Percentiles rank a stretch among this genome's conserved stretches.
phyloP scores from a whole-genome alignment of 2,888 invertebrate genomes.

The Mythimna pallens region DNA sequence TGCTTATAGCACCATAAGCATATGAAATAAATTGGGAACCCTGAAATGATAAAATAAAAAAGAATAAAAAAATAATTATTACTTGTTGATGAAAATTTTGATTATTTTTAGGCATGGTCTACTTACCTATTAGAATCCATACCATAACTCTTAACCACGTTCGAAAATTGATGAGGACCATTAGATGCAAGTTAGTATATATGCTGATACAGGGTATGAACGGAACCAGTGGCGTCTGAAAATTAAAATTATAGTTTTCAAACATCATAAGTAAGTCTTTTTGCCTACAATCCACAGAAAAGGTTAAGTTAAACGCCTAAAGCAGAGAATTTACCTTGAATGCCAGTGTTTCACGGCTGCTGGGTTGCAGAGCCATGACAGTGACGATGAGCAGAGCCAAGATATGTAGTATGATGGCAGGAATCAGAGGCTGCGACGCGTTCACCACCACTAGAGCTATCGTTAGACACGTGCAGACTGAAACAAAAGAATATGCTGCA shows the following conservation, averaged over 20 bases:
- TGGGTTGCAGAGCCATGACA: constrained; percentile 81
- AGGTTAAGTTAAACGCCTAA: background rate
- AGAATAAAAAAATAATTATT: background rate
- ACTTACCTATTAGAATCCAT: constrained; percentile 95
- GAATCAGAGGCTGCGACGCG: constrained; percentile 66
- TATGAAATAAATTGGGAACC: constrained; percentile 83
- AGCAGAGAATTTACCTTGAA: constrained; percentile 75
- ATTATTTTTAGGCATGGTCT: background rate
- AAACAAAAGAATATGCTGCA: constrained; percentile 51
- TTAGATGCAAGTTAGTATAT: constrained; percentile 95
- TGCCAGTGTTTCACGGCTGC: constrained; percentile 71
- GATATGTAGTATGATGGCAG: constrained; percentile 71
- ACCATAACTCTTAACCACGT: constrained; percentile 96
- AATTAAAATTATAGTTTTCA: constrained; percentile 43
- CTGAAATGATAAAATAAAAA: constrained; percentile 73
- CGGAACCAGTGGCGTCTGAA: constrained; percentile 96
- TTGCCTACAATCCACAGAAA: background rate
- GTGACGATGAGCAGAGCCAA: constrained; percentile 73
- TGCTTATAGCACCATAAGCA: constrained; percentile 80
- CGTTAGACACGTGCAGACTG: constrained; percentile 75
- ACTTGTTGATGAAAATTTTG: background rate
- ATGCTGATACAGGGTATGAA: constrained; percentile 95
- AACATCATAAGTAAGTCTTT: background rate
- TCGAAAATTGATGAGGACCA: constrained; percentile 94
- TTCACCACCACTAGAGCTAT: constrained; percentile 72